phyloP scores from a whole-genome alignment of 2,113 vertebrate species.

The Merops nubicus region DNA sequence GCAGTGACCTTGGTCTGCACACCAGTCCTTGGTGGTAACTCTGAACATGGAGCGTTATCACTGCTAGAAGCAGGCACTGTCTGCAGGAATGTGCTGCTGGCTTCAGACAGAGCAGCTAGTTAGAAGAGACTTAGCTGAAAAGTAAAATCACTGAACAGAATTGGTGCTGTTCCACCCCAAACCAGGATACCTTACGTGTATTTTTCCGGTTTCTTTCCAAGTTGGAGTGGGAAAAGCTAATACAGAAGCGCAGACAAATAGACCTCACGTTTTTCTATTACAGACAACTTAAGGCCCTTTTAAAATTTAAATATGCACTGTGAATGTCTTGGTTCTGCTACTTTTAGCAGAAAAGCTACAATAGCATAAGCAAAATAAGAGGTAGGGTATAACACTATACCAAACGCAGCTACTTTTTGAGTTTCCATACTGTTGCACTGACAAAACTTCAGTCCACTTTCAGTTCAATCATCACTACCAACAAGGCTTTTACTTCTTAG shows the following conservation, averaged over 20 bases:
- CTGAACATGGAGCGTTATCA: too few relatives aligned
- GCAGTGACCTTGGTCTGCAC: too few relatives aligned
- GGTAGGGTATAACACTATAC: not conserved
- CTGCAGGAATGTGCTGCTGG: too few relatives aligned
- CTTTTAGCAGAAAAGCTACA: not conserved
- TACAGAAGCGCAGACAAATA: not conserved
- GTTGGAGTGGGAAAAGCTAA: not conserved
- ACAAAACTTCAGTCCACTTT: not conserved
- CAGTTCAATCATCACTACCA: not conserved
- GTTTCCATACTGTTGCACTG: not conserved
- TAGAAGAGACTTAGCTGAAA: too few relatives aligned
- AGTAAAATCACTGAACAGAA: too few relatives aligned
- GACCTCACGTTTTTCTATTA: not conserved
- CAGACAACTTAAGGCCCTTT: not conserved
- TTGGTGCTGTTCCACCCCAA: too few relatives aligned
- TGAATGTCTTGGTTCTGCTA: not conserved
- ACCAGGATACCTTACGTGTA: not conserved
- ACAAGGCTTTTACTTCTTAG: not conserved
- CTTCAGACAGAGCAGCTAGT: too few relatives aligned
- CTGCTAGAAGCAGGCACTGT: too few relatives aligned
- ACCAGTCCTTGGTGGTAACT: too few relatives aligned
- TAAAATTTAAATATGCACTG: not conserved
- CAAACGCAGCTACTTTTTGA: not conserved
- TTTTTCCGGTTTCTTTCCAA: not conserved
- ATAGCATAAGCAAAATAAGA: not conserved